Evolutionary conservation across 2,113 vertebrate genomes (phyloP).

Genomic region (Sinocyclocheilus anshuiensis): DNA sequence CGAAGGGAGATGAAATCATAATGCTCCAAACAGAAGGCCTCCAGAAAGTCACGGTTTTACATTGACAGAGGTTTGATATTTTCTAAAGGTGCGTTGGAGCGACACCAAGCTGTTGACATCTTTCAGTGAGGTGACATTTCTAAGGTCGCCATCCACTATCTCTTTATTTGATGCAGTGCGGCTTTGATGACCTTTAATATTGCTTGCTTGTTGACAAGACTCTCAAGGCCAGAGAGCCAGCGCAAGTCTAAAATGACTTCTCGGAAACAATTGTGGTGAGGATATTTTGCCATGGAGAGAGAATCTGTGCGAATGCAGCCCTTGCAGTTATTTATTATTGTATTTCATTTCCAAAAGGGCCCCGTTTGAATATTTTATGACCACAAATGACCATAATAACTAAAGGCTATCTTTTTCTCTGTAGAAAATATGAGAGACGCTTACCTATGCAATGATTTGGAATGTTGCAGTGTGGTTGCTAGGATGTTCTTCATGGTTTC

Average conservation of each 20-base stretch:
- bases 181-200: constrained; percentile 2
- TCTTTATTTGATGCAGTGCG: neutral
- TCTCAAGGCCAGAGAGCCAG: constrained; percentile 5
- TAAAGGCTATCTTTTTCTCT: neutral
- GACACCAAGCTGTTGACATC: constrained; percentile 7
- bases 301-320: neutral
- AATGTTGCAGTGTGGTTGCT: neutral
- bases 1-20: neutral
- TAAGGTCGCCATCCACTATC: neutral
- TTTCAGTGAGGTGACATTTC: constrained; percentile 6
- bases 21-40: neutral
- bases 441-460: neutral
- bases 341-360: neutral
- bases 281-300: neutral
- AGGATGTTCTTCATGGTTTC: neutral
- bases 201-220: constrained; percentile 1
- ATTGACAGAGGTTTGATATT: constrained; percentile 1
- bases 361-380: neutral
- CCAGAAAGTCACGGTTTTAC: neutral
- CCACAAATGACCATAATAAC: neutral
- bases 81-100: neutral
- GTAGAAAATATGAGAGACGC: neutral
- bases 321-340: neutral
- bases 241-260: neutral
- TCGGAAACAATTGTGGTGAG: neutral